Evolutionary conservation across 2,888 invertebrate species (phyloP), one percentile per base, ranked within the genome.

Genomic region (Alloscopus bannaensis): DNA sequence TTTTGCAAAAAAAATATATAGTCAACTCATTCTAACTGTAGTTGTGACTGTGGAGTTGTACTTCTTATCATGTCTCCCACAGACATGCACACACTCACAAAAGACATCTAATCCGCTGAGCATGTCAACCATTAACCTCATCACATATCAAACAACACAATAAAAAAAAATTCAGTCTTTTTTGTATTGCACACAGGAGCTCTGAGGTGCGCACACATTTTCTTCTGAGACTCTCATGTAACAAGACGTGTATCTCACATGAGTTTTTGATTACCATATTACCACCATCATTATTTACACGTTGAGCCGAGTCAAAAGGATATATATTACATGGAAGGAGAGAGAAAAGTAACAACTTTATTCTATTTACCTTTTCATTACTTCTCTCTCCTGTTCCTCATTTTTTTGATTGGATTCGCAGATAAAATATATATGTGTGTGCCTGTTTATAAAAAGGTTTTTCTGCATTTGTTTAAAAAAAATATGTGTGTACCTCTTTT

Each of bases 201-300:
- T n/a, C 22, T 22, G n/a, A n/a, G 29, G 40, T 60, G 16, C 40
- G 22, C 60, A 60, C 4, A 31, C 60, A 4, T 47, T 47, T 47
- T 18, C n/a, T 47, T 6, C 36, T 36, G 8, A 6, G 36, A 36
- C 8, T 16, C 28, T 6, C 13, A 13, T 52, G 22, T 52, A 57
- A 57, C 57, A 50, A 18, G 50, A 50, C 20, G 50, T n/a, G n/a
- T 59, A 70, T 62, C 59, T 57, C 6, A 11, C n/a, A 26, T 65
- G 55, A 28, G 50, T 60, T 72, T 64, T 64, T 64, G 16, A 55
- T 73, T 65, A 73, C 60, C 65, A 57, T 60, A 47, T 65, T 65
- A 57, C 55, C 73, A 73, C 73, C 45, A 45, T 73, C 73, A 73
- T 73, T 73, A 73, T 73, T 73, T 73, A 73, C 73, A 73, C 73